A percentile compares a stretch with the other conserved stretches of the same genome.
phyloP scores from a whole-genome alignment of 2,113 vertebrate species.

The Irena cyanogastra region DNA sequence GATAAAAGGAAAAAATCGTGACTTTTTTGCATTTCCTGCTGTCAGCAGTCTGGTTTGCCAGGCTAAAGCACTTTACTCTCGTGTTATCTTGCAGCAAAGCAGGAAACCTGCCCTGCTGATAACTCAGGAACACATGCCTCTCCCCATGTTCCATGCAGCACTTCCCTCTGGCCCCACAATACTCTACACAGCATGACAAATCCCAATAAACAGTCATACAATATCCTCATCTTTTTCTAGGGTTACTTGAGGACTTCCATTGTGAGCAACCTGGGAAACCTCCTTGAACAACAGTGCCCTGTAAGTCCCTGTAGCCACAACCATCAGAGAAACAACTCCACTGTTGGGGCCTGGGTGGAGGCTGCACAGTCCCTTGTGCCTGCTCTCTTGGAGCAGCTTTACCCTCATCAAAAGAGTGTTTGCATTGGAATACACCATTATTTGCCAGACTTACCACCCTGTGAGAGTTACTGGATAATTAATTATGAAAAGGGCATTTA shows the following conservation, averaged over 20 bases:
- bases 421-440: neutral
- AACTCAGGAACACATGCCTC: rapidly evolving
- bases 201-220: neutral
- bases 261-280: neutral
- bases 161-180: neutral
- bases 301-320: neutral
- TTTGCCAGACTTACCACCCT: neutral
- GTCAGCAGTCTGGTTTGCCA: neutral
- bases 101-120: neutral
- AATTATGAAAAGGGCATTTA: neutral
- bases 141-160: neutral
- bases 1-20: neutral
- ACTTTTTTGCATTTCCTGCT: neutral
- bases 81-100: neutral
- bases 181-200: neutral
- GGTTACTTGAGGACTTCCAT: neutral
- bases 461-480: neutral
- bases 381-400: neutral
- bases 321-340: rapidly evolving
- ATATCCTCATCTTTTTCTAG: neutral
- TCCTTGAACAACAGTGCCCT: neutral
- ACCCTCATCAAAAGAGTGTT: neutral
- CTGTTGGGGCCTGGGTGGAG: neutral
- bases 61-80: neutral
- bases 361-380: neutral